Evolutionary conservation across 2,113 vertebrate species (phyloP).

Genomic region (Psittacara wagleri): DNA sequence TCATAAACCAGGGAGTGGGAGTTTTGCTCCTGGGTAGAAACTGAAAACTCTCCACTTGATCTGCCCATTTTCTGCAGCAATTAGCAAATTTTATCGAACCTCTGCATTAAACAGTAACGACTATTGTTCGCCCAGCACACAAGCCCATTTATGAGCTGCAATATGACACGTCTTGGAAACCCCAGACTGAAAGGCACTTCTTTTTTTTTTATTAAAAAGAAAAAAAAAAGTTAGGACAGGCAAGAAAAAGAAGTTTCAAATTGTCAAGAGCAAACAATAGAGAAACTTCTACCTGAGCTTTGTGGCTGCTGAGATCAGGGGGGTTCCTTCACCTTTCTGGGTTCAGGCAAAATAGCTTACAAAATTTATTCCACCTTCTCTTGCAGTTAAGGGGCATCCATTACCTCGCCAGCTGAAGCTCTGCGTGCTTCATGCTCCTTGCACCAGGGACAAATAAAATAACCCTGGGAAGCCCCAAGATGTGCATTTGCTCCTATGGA

Average conservation of each 20-base stretch:
- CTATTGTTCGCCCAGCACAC: conserved; percentile 62
- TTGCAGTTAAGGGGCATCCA: background rate
- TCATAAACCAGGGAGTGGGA: conserved; percentile 55
- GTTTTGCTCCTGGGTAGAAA: conserved; percentile 54
- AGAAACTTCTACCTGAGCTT: conserved; percentile 26
- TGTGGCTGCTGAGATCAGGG: background rate
- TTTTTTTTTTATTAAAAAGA: background rate
- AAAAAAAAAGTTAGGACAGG: background rate
- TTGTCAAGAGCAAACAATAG: conserved; percentile 18
- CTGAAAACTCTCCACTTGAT: conserved; percentile 29
- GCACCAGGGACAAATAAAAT: background rate
- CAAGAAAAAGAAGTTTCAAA: conserved; percentile 36
- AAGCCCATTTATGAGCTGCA: conserved; percentile 60
- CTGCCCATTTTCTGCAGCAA: conserved; percentile 43
- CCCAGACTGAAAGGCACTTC: conserved; percentile 35
- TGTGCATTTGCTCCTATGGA: conserved; percentile 23
- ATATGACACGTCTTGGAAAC: conserved; percentile 57
- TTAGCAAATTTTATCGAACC: conserved; percentile 63
- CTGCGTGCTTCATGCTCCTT: background rate
- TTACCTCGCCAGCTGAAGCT: background rate
- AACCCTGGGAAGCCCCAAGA: background rate
- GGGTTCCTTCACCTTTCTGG: background rate
- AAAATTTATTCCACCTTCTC: background rate
- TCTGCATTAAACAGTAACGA: conserved; percentile 57
- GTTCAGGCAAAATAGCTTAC: background rate